These are phyloP conservation scores for Lycocorax pyrrhopterus DNA, from an alignment of 2,113 vertebrate species.

Conservation along the genomic window DNA sequence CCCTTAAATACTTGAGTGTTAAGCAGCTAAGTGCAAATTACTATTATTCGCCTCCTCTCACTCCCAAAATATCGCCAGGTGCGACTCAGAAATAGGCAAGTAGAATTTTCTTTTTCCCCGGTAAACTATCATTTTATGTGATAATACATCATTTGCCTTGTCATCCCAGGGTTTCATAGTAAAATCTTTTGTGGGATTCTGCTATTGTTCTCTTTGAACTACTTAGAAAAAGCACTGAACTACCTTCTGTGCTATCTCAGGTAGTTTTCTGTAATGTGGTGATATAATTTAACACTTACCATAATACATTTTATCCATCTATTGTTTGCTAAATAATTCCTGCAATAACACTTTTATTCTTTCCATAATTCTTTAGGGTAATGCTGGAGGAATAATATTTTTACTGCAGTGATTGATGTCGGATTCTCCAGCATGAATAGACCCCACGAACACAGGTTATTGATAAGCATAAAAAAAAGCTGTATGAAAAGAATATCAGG, in stretches of 20 bases:
- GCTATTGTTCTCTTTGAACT: constrained; percentile 71
- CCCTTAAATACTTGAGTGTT: not conserved
- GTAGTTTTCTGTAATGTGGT: constrained; percentile 71
- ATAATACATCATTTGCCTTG: constrained; percentile 22
- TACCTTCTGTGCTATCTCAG: constrained; percentile 61
- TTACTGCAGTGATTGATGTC: constrained; percentile 75
- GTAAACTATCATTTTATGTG: constrained; percentile 37
- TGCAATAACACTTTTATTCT: constrained; percentile 81
- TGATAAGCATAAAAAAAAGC: constrained; percentile 74
- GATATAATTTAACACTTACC: constrained; percentile 78
- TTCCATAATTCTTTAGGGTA: constrained; percentile 78
- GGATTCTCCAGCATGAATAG: constrained; percentile 53
- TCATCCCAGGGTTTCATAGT: constrained; percentile 18
- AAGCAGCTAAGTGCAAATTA: constrained; percentile 18
- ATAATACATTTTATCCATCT: constrained; percentile 77
- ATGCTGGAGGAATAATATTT: constrained; percentile 73
- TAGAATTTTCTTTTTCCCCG: not conserved
- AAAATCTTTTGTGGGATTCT: constrained; percentile 56
- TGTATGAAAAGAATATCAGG: constrained; percentile 63
- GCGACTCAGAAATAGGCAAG: constrained; percentile 28
- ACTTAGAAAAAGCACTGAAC: constrained; percentile 52
- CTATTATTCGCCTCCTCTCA: not conserved
- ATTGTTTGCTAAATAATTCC: constrained; percentile 83
- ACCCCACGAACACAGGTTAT: constrained; percentile 69
- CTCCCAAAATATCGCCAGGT: constrained; percentile 11